phyloP scores from a whole-genome alignment of 2,888 invertebrate genomes.

The Oscheius sp. region DNA sequence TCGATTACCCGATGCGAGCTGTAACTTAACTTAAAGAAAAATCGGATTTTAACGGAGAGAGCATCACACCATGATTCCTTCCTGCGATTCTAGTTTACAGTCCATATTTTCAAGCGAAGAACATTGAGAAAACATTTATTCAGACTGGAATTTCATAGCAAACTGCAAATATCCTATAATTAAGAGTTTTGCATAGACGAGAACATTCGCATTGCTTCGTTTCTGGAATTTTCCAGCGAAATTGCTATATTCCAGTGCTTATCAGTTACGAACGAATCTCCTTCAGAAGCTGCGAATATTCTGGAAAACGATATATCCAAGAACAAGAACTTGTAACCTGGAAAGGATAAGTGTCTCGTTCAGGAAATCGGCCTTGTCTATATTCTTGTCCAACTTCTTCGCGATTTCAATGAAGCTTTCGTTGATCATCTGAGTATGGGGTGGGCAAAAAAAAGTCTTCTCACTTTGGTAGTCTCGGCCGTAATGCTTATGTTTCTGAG shows the following conservation, averaged over 20 bases:
- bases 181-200: too few relatives aligned
- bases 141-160: too few relatives aligned
- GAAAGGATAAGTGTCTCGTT: constrained; percentile 32
- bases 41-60: too few relatives aligned
- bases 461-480: constrained; percentile 30
- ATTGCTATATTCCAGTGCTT: constrained; percentile 22
- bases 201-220: constrained; percentile 1
- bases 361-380: constrained; percentile 33
- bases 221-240: constrained; percentile 10
- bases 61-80: too few relatives aligned
- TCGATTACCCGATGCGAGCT: too few relatives aligned
- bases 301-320: neutral
- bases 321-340: constrained; percentile 8
- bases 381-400: constrained; percentile 4
- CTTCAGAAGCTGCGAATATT: constrained; percentile 22
- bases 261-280: neutral
- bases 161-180: too few relatives aligned
- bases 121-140: too few relatives aligned
- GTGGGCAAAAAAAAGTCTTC: neutral
- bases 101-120: too few relatives aligned
- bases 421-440: constrained; percentile 21
- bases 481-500: constrained; percentile 24
- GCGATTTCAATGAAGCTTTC: constrained; percentile 24
- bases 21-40: too few relatives aligned
- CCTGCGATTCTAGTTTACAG: too few relatives aligned